Conservation (phyloP, 2,797 vertebrate genomes). For the Cetoscarus ocellatus region DNA sequence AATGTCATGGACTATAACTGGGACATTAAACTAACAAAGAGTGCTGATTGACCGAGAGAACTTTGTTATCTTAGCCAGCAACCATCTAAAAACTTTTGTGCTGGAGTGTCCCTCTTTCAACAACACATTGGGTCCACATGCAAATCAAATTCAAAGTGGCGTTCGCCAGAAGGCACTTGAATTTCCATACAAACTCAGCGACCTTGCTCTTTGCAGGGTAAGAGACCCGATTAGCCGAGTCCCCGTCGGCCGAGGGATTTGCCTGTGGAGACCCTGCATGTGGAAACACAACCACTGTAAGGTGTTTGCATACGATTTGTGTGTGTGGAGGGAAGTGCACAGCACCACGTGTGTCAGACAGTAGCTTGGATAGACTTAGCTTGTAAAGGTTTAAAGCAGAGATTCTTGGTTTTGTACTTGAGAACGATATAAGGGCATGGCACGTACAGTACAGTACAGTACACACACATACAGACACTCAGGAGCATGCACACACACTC, state of each 20-base stretch:
- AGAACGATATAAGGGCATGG: slow-evolving; percentile 41
- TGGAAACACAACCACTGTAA: slow-evolving; percentile 38
- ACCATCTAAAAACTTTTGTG: slow-evolving; percentile 9
- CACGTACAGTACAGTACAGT: slow-evolving; percentile 28
- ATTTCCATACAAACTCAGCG: slow-evolving; percentile 80
- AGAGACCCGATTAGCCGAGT: slow-evolving; percentile 38
- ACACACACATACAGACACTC: slow-evolving; percentile 21
- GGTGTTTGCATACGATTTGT: slow-evolving; percentile 78
- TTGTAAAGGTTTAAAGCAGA: slow-evolving; percentile 10
- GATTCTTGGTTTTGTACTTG: slow-evolving; percentile 14
- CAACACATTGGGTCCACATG: slow-evolving; percentile 58
- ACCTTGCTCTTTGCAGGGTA: slow-evolving; percentile 55
- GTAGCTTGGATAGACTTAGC: slow-evolving; percentile 31
- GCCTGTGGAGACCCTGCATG: slow-evolving; percentile 49
- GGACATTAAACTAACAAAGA: slow-evolving; percentile 25
- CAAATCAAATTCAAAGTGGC: slow-evolving; percentile 83
- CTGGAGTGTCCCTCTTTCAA: slow-evolving; percentile 15
- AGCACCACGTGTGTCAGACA: slow-evolving; percentile 7
- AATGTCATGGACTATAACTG: slow-evolving; percentile 27
- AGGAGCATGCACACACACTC: slow-evolving; percentile 32
- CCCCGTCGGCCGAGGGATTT: slow-evolving; percentile 53
- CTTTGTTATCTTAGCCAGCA: slow-evolving; percentile 16
- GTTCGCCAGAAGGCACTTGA: slow-evolving; percentile 77
- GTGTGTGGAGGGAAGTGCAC: slow-evolving; percentile 49
- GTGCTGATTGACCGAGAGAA: slow-evolving; percentile 36